phyloP scores from a whole-genome alignment of 92 coral and sea anemone species.

The Micromussa lordhowensis region DNA sequence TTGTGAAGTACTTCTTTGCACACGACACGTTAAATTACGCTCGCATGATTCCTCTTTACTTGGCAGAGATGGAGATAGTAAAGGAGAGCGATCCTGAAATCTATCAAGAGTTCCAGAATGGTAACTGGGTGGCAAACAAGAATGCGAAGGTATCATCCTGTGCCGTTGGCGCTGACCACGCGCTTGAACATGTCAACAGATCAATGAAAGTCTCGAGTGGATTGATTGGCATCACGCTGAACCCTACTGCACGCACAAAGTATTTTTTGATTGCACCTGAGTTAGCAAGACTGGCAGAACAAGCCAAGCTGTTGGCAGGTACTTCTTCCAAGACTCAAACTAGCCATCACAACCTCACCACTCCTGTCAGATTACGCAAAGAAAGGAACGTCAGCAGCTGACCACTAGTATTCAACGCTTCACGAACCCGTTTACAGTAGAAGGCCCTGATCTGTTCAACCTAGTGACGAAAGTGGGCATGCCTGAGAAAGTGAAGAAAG shows the following conservation, averaged over 20 bases:
- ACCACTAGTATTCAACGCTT: constrained; percentile 2
- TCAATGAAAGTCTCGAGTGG: constrained; percentile 67
- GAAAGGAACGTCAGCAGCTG: constrained; percentile 32
- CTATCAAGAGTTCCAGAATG: constrained; percentile 47
- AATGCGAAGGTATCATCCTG: constrained; percentile 35
- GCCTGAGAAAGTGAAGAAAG: constrained; percentile 26
- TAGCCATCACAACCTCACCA: not conserved
- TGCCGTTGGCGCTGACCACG: constrained; percentile 54
- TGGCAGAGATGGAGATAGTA: constrained; percentile 9
- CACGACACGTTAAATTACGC: constrained; percentile 56
- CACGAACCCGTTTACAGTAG: constrained; percentile 13
- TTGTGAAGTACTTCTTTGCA: constrained; percentile 67
- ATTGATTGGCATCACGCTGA: constrained; percentile 63
- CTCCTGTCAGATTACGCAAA: constrained; percentile 8
- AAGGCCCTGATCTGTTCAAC: constrained; percentile 13
- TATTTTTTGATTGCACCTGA: constrained; percentile 17
- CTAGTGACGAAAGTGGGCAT: constrained; percentile 42
- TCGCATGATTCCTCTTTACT: constrained; percentile 56
- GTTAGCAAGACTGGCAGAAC: not conserved
- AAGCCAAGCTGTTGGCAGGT: constrained; percentile 49
- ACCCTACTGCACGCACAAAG: constrained; percentile 64
- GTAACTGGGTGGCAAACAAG: constrained; percentile 74
- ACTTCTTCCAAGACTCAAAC: not conserved
- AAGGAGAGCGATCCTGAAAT: constrained; percentile 68
- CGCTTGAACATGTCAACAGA: constrained; percentile 58